A percentile compares a stretch with the other conserved stretches of the same genome.
These are phyloP conservation scores for Artemia sinica DNA, from an alignment of 2,888 invertebrate species.

Conservation along the genomic window DNA sequence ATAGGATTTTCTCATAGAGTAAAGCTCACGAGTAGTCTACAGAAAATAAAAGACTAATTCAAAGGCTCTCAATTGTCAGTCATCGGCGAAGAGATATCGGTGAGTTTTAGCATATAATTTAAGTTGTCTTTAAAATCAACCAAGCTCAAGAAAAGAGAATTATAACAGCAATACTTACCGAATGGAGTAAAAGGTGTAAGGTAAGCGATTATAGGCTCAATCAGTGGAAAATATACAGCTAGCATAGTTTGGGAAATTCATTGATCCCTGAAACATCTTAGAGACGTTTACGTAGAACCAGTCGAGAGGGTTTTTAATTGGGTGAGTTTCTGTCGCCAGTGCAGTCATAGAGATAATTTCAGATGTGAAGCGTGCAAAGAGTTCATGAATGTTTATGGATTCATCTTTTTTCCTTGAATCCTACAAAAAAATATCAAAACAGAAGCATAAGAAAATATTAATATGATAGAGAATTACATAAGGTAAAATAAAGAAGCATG, in stretches of 20 bases:
- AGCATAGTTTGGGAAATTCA: constrained; percentile 10
- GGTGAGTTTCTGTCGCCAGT: constrained; percentile 10
- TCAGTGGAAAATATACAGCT: background rate
- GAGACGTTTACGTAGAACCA: constrained; percentile 13
- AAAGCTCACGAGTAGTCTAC: too few species aligned
- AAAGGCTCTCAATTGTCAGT: too few species aligned
- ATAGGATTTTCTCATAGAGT: too few species aligned
- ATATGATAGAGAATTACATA: too few species aligned
- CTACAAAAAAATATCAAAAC: background rate
- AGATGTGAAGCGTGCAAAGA: background rate
- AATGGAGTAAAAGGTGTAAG: background rate
- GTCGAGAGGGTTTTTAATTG: constrained; percentile 1
- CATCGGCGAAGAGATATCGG: too few species aligned
- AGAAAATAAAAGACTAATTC: too few species aligned
- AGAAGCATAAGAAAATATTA: too few species aligned
- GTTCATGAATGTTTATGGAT: background rate
- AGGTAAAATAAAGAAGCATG: too few species aligned
- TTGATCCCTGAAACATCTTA: background rate
- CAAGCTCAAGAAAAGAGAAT: too few species aligned
- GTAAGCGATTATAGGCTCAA: background rate
- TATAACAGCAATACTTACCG: background rate
- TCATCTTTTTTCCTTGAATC: constrained; percentile 4
- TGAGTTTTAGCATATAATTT: too few species aligned
- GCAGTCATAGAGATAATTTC: background rate
- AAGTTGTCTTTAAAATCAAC: too few species aligned